phyloP scores from a whole-genome alignment of 2,888 invertebrate species.

The Nymphalis urticae region DNA sequence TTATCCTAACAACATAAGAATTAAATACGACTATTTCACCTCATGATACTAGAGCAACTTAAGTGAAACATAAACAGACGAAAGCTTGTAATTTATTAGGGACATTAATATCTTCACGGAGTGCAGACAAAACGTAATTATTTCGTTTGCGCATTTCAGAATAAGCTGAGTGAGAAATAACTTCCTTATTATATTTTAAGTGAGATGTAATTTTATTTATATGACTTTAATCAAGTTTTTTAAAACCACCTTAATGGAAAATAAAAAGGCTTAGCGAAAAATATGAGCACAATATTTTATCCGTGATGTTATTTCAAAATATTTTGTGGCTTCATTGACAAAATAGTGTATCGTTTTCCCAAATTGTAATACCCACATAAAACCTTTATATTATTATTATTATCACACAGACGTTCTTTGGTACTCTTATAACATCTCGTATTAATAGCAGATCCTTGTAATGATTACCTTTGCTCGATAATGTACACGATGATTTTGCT shows the following conservation, averaged over 20 bases:
- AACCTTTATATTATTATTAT: too few species aligned
- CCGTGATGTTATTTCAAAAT: too few species aligned
- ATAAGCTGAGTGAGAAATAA: conserved; percentile 16
- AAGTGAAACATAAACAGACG: conserved; percentile 57
- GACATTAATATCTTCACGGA: conserved; percentile 56
- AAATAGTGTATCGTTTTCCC: too few species aligned
- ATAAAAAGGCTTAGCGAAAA: too few species aligned
- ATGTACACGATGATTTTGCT: too few species aligned
- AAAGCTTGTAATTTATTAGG: conserved; percentile 57
- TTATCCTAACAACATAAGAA: conserved; percentile 13
- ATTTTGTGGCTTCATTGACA: too few species aligned
- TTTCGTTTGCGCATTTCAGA: conserved; percentile 36
- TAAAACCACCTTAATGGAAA: not conserved
- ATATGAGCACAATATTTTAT: too few species aligned
- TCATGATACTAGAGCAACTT: conserved; percentile 50
- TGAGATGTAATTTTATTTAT: not conserved
- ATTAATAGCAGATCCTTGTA: too few species aligned
- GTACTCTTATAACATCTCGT: too few species aligned
- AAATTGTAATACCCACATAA: too few species aligned
- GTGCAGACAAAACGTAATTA: conserved; percentile 50
- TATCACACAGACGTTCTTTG: too few species aligned
- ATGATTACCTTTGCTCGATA: too few species aligned
- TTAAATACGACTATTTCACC: conserved; percentile 35
- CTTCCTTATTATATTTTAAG: not conserved
- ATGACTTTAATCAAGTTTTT: conserved; percentile 1